Base-by-base conservation (phyloP, 2,113 vertebrate species). In the Nettapus auritus region DNA sequence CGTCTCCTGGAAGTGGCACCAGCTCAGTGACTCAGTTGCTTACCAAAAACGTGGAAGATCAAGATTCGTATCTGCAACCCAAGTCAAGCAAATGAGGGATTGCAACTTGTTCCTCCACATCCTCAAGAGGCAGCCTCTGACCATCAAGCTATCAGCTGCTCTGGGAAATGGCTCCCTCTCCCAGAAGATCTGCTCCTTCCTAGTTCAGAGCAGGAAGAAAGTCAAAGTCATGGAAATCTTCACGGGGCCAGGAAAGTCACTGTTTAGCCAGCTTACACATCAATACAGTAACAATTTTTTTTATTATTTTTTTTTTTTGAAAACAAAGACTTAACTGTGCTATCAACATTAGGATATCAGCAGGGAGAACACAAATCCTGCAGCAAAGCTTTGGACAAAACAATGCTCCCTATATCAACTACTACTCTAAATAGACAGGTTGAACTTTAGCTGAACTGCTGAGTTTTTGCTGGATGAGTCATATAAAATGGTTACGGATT, bases 361-460 rank as follows among this genome's bases (percentile, higher is more conserved):
- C 8, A 88, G 18, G 33, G 13, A 91, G 33, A 94, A 71, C 19
- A 34, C 1, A 5, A 33, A 48, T 59, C 81, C 22, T 63, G 13
- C 38, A 85, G 63, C 31, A 77, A 74, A 88, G n/a, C 36, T 88
- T 79, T 62, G 62, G 57, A 13, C 66, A 84, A 80, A 73, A 2
- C 23, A 80, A 31, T 8, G 11, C 40, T 95, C 23, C 73, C 67
- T 60, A 25, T 17, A 23, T 38, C 46, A 64, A 46, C 33, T 52
- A 46, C 33, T 52, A 71, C 34, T 25, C 70, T 48, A 44, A 55
- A 75, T 60, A 84, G 68, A 57, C 53, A 79, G 40, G 20, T 40
- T 88, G 92, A 93, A 81, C 78, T 86, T 56, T 38, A 76, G 78
- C 42, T 95, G 90, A 92, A 90, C 93, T 55, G 44, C 44, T 82